Base-by-base conservation (phyloP, 2,888 invertebrate genomes). In the Galerucella calmariensis region DNA sequence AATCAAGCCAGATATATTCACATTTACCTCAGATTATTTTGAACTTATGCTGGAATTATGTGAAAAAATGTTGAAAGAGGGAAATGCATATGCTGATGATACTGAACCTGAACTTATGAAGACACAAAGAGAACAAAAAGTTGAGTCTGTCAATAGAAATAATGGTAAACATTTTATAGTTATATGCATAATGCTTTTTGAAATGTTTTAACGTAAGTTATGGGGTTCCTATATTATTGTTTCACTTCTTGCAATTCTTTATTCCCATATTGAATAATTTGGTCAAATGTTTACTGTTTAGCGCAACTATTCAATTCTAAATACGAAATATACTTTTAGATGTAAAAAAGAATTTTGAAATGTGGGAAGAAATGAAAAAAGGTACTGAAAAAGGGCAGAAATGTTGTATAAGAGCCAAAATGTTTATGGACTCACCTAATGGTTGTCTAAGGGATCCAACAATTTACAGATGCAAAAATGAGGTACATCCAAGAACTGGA, bases 361-460 rank as follows among this genome's bases (percentile, higher is more conserved):
- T 98, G 82, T 99, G 99, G 99, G 90, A 94, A 75, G 97, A 98
- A 89, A 99, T 99, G 99, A 92, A 95, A 83, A 91, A 91, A 74
- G 99, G 97, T 0, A 91, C 93, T 0, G 89, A 88, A 11, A 85
- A 88, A 4, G 99, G 99, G 0, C 93, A 95, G 76, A 92, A 93
- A 81, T 98, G 96, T 86, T 98, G 98, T 85, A 97, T 99, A 0
- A 91, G 99, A 69, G 98, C 98, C 0, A 99, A 98, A 89, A 98
- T 99, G 75, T 97, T 98, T 88, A 99, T 99, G 97, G 91, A 93
- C 82, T 97, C 97, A 0, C 90, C 93, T 20, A 99, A 99, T 87
- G 99, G 99, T 1, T 99, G 98, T 83, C 89, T 99, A 92, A 90
- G 99, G 51, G 99, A 99, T 90, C 99, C 99, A 46, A 98, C 99